These are phyloP conservation scores for Hymenopus coronatus DNA, from an alignment of 2,888 invertebrate genomes.

Conservation along the genomic window DNA sequence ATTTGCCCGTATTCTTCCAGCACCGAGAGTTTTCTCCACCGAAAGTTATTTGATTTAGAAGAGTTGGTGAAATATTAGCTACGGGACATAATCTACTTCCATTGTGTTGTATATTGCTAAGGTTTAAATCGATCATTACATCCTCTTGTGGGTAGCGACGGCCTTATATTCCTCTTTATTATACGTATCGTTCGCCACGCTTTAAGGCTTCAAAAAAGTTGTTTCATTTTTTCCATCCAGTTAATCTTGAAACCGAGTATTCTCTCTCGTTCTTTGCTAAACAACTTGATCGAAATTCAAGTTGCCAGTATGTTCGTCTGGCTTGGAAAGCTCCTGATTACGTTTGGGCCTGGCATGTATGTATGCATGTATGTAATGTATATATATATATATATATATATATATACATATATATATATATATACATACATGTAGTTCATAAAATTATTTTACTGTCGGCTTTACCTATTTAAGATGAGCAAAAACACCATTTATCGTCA, in stretches of 20 bases:
- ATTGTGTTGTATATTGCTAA: neutral
- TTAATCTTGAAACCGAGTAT: neutral
- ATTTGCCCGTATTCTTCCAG: neutral
- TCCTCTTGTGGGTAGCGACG: neutral
- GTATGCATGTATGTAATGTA: no score
- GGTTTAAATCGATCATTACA: neutral
- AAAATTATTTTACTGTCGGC: no score
- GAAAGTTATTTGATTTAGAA: neutral
- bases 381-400: no score
- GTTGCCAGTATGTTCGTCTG: neutral
- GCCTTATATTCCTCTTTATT: neutral
- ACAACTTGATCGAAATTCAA: neutral
- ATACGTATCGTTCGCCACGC: neutral
- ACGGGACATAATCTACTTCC: neutral
- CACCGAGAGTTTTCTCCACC: no score
- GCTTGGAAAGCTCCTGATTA: neutral
- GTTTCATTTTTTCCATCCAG: neutral
- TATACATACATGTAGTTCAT: no score
- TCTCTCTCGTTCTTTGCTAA: neutral
- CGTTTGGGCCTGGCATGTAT: no score
- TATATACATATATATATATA: no score
- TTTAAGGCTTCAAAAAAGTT: neutral
- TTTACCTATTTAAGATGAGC: no score
- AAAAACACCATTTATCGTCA: no score
- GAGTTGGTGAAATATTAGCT: neutral